These are phyloP conservation scores for Desoria tigrina DNA, from an alignment of 2,888 invertebrate species.

Conservation along the genomic window DNA sequence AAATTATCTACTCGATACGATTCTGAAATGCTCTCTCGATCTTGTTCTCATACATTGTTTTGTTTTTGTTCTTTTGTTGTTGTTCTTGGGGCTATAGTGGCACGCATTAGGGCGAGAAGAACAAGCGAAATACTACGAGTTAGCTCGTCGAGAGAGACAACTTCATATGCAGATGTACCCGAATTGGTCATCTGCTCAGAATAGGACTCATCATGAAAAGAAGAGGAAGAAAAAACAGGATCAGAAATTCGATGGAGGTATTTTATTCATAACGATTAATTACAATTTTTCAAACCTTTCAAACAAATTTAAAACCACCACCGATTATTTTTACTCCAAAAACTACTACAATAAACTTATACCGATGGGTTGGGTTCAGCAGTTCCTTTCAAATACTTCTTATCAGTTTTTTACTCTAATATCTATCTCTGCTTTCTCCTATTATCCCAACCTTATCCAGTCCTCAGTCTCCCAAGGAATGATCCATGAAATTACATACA, in stretches of 20 bases:
- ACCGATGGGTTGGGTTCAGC: slow-evolving; percentile 47
- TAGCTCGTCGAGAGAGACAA: slow-evolving; percentile 97
- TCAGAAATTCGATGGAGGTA: slow-evolving; percentile 86
- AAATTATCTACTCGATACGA: no score
- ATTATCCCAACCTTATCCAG: no score
- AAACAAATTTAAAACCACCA: background rate
- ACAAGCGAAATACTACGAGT: slow-evolving; percentile 99
- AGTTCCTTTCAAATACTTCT: slow-evolving; percentile 9
- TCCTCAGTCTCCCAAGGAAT: no score
- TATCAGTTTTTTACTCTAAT: no score
- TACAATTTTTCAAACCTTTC: background rate
- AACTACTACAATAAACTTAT: background rate
- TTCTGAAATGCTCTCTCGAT: no score
- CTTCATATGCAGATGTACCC: slow-evolving; percentile 99
- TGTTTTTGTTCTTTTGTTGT: slow-evolving; percentile 31
- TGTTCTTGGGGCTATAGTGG: slow-evolving; percentile 70
- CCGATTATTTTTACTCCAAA: background rate
- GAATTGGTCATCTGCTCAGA: slow-evolving; percentile 98
- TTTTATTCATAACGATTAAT: background rate
- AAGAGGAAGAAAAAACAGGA: slow-evolving; percentile 99
- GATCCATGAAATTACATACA: background rate
- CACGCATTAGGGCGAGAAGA: slow-evolving; percentile 99
- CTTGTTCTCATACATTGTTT: slow-evolving; percentile 37
- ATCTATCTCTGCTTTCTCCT: no score
- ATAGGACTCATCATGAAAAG: slow-evolving; percentile 97